Evolutionary conservation across 2,888 invertebrate species (phyloP).

Genomic region (Teleogryllus oceanicus): DNA sequence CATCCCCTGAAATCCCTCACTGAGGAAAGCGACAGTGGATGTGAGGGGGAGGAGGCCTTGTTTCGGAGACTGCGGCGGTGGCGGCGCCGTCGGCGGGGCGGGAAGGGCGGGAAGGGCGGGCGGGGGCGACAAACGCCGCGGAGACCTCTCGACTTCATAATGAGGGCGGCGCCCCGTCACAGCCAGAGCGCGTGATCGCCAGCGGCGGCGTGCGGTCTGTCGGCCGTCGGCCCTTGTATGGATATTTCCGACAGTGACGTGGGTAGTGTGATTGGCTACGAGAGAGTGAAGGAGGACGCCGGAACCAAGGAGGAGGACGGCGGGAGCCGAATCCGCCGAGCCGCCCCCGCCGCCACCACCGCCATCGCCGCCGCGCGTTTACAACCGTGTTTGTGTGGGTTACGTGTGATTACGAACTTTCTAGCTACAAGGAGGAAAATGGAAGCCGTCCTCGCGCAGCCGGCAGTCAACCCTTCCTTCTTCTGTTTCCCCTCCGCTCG

Average conservation of each 20-base stretch:
- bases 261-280: background rate
- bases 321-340: background rate
- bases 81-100: too few relatives aligned
- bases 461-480: background rate
- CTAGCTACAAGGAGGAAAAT: constrained; percentile 18
- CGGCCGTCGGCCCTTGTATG: background rate
- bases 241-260: background rate
- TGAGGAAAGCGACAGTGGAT: too few relatives aligned
- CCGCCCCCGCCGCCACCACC: background rate
- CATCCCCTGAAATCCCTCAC: too few relatives aligned
- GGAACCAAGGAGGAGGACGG: background rate
- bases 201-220: background rate
- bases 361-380: background rate
- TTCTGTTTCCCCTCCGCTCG: constrained; percentile 22
- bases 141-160: too few relatives aligned
- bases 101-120: too few relatives aligned
- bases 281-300: background rate
- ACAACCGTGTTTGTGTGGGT: background rate
- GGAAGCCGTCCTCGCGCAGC: constrained; percentile 7
- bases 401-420: constrained; percentile 11
- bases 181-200: background rate
- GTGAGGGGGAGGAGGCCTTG: too few relatives aligned
- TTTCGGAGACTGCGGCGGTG: too few relatives aligned
- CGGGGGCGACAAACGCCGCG: too few relatives aligned
- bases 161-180: too few relatives aligned